Base-by-base conservation (phyloP, 2,888 invertebrate species). In the Buathra laborator region DNA sequence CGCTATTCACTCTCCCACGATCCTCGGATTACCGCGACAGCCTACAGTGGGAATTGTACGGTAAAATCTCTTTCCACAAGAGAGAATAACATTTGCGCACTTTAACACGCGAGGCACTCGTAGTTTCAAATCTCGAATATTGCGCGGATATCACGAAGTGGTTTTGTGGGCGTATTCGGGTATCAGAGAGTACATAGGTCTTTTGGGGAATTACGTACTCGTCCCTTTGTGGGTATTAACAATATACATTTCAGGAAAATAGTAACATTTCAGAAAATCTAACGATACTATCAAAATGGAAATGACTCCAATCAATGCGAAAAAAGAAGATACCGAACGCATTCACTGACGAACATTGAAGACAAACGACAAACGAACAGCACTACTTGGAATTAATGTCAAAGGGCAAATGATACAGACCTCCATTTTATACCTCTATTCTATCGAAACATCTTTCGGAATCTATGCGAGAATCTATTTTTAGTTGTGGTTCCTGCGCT, bases 1-100 rank as follows among this genome's bases (percentile, higher is more conserved):
- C 32, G 37, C 51, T 14, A 62, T 66, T 66, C 46, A 67, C 46
- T 68, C 46, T 16, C 29, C 16, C 0, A 24, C 59, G 32, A 24
- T 7, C 56, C 24, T 10, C 46, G 37, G 44, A 56, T 77, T 44
- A 56, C 51, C 14, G 29, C 16, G 68, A 51, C 19, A n/a, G 48
- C 48, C 10, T 24, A 14, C 1, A 12, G 10, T 5, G 53, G 37
- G 5, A 29, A 9, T 62, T 6, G 32, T 0, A 24, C 14, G 29
- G n/a, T 37, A 37, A n/a, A n/a, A 32, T 62, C 59, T 12, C 59
- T 62, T 62, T 32, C 12, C 48, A n/a, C 48, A 37, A 24, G 16
- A 56, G 56, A 43, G 12, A 59, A 48, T 48, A n/a, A 48, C n/a
- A 12, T 48, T 48, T 48, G 48, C 3, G n/a, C 12, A 48, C 48